phyloP scores from a whole-genome alignment of 2,113 vertebrate species.

The Gambusia holbrooki region DNA sequence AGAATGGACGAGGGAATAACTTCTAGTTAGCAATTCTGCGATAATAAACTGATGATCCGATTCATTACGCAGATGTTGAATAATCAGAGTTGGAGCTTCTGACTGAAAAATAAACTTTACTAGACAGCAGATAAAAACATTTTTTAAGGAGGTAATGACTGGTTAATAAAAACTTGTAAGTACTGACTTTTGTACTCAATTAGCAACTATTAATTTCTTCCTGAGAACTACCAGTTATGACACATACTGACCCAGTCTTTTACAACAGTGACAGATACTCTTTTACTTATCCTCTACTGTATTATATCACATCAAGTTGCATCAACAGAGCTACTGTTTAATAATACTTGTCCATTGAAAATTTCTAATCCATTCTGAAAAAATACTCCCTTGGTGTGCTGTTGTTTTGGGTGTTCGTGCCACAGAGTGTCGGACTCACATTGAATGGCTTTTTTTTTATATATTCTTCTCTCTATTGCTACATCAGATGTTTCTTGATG shows the following conservation, averaged over 20 bases:
- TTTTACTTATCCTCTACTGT: neutral
- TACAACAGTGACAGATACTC: neutral
- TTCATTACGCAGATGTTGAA: neutral
- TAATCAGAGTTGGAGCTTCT: neutral
- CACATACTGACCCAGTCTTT: neutral
- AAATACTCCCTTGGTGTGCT: too few relatives aligned
- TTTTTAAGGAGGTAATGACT: neutral
- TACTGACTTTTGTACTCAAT: neutral
- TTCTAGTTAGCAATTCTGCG: neutral
- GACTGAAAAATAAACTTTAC: neutral
- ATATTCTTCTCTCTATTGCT: slow-evolving; percentile 4
- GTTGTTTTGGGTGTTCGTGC: too few relatives aligned
- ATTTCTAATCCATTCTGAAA: too few relatives aligned
- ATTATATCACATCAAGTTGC: neutral
- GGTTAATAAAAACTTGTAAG: neutral
- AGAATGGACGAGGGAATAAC: neutral
- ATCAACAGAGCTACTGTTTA: neutral
- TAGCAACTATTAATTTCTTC: neutral
- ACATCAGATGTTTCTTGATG: slow-evolving; percentile 4
- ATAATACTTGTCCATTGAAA: neutral
- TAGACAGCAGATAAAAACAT: neutral
- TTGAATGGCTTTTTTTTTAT: too few relatives aligned
- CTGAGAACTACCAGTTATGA: neutral
- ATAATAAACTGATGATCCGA: neutral
- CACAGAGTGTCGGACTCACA: too few relatives aligned